These are phyloP conservation scores for Ophiothrix spiculata DNA, from an alignment of 35 echinoderm and acorn worm species.

Conservation along the genomic window DNA sequence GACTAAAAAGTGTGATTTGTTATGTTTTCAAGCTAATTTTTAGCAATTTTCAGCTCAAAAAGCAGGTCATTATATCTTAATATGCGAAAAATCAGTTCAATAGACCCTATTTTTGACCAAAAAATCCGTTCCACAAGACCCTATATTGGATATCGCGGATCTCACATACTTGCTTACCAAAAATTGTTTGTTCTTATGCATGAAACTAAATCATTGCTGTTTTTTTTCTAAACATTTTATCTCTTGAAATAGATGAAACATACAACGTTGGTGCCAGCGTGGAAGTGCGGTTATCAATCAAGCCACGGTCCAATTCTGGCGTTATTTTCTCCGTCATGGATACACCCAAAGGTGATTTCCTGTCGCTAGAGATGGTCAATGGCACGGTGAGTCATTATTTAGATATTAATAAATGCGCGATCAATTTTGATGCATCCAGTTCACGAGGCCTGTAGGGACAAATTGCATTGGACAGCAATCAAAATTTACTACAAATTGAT, in stretches of 20 bases:
- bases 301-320: slow-evolving; percentile 46
- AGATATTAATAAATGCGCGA: neutral
- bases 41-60: no score
- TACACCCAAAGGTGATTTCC: slow-evolving; percentile 46
- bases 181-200: no score
- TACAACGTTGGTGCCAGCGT: slow-evolving; percentile 39
- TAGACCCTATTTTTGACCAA: no score
- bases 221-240: no score
- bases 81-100: no score
- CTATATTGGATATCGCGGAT: no score
- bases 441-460: neutral
- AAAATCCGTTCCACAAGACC: no score
- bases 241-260: slow-evolving; percentile 18
- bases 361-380: slow-evolving; percentile 56
- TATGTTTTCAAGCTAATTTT: no score
- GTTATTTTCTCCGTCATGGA: slow-evolving; percentile 68
- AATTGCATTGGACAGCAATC: neutral
- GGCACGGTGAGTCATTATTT: slow-evolving; percentile 51
- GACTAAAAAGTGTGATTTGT: no score
- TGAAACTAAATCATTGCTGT: no score
- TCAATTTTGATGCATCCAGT: neutral
- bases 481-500: neutral
- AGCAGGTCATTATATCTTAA: no score
- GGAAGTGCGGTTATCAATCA: slow-evolving; percentile 66
- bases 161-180: no score